phyloP scores from a whole-genome alignment of 2,797 vertebrate genomes.

The Avahi laniger region DNA sequence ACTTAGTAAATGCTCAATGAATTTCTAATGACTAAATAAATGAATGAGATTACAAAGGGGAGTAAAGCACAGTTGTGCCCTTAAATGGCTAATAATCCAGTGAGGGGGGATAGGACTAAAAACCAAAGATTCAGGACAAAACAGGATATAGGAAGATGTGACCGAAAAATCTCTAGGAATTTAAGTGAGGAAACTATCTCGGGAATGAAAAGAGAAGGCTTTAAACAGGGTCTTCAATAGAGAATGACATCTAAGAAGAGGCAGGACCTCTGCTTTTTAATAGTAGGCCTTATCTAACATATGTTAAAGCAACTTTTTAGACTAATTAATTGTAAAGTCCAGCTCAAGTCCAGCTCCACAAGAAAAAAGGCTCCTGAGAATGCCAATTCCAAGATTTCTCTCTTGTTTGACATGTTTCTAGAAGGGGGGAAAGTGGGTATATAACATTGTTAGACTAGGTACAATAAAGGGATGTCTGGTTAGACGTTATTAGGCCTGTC shows the following conservation, averaged over 20 bases:
- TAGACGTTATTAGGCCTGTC: slow-evolving; percentile 54
- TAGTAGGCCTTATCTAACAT: background rate
- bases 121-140: slow-evolving; percentile 5
- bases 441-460: slow-evolving; percentile 39
- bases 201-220: background rate
- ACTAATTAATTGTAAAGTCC: background rate
- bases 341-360: background rate
- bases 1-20: background rate
- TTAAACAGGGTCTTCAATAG: background rate
- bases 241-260: background rate
- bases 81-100: background rate
- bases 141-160: background rate
- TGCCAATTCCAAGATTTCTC: slow-evolving; percentile 1
- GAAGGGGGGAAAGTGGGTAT: background rate
- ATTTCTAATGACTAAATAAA: background rate
- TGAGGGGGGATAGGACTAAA: background rate
- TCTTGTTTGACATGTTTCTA: background rate
- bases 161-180: background rate
- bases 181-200: background rate
- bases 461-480: slow-evolving; percentile 38
- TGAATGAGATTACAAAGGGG: background rate
- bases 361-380: slow-evolving; percentile 18
- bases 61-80: background rate
- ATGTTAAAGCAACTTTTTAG: background rate
- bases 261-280: background rate